Percentiles rank a stretch among this genome's conserved stretches.
Conservation (phyloP, 1,140 invertebrate species). For the Calliopsis andreniformis region DNA sequence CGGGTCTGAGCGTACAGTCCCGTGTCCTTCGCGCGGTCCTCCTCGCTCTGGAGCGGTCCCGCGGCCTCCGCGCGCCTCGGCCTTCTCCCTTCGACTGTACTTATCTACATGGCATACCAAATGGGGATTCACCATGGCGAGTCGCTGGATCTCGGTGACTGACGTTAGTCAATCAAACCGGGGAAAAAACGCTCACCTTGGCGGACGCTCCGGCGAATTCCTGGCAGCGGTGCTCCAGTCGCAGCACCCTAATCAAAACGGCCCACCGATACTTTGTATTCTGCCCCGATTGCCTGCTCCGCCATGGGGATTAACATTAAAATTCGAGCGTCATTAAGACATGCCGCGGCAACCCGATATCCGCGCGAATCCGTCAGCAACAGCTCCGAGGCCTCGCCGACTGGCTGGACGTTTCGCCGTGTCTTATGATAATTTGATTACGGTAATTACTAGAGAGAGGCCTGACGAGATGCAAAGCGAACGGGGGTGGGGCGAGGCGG, state of each 20-base stretch:
- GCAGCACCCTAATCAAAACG: slow-evolving; percentile 51
- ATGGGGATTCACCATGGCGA: slow-evolving; percentile 73
- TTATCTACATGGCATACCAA: slow-evolving; percentile 80
- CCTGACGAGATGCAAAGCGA: slow-evolving; percentile 12
- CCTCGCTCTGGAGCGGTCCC: not conserved
- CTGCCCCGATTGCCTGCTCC: not conserved
- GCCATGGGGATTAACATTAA: slow-evolving; percentile 35
- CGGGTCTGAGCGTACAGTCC: slow-evolving; percentile 53
- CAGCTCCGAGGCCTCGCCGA: not conserved
- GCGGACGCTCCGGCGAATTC: slow-evolving; percentile 73
- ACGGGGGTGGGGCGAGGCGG: not conserved
- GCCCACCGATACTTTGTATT: slow-evolving; percentile 46
- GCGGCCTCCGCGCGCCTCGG: not conserved
- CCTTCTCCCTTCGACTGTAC: slow-evolving; percentile 70
- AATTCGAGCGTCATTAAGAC: slow-evolving; percentile 49
- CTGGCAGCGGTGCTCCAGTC: slow-evolving; percentile 61
- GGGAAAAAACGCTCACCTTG: slow-evolving; percentile 79
- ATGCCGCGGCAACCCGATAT: slow-evolving; percentile 39
- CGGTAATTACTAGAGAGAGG: slow-evolving; percentile 42
- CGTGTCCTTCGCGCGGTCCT: not conserved
- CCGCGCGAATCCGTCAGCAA: slow-evolving; percentile 36
- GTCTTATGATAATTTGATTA: slow-evolving; percentile 47
- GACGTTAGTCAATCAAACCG: slow-evolving; percentile 80
- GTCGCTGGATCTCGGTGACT: slow-evolving; percentile 73
- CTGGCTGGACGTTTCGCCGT: not conserved